These are phyloP conservation scores for Myiotriccus ornatus DNA, from an alignment of 2,797 vertebrate genomes.

Conservation along the genomic window DNA sequence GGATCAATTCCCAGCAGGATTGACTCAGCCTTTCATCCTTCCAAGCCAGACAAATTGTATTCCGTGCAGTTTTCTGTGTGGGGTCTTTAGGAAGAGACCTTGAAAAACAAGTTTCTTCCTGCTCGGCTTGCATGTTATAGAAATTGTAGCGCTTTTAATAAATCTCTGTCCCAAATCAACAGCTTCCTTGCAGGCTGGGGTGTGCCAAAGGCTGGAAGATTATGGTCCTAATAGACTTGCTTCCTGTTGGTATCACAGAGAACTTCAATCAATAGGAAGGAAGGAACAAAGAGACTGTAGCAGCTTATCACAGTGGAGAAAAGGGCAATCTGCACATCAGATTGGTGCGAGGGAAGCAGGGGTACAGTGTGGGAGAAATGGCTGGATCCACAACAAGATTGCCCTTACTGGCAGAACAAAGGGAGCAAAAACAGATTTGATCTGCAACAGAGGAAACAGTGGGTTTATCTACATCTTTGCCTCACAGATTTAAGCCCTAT, in stretches of 20 bases:
- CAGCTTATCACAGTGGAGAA: not conserved
- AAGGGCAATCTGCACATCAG: not conserved
- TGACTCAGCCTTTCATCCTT: constrained; percentile 58
- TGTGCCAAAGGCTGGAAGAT: constrained; percentile 25
- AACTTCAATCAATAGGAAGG: not conserved
- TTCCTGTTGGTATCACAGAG: constrained; percentile 24
- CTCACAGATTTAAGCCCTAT: not conserved
- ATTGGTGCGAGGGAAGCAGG: not conserved
- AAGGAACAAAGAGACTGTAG: constrained; percentile 5
- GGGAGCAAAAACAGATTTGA: not conserved
- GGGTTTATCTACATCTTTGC: not conserved
- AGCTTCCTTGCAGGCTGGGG: not conserved
- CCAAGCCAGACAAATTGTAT: constrained; percentile 16
- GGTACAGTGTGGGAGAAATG: not conserved
- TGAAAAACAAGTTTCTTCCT: constrained; percentile 49
- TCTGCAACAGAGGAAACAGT: not conserved
- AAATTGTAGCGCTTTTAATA: not conserved
- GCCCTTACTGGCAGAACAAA: not conserved
- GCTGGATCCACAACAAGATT: not conserved
- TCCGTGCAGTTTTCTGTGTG: constrained; percentile 46
- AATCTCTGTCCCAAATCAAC: constrained; percentile 17
- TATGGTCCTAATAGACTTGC: not conserved
- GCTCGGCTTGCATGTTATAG: not conserved
- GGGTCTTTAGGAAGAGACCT: constrained; percentile 41
- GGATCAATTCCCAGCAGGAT: constrained; percentile 34